Evolutionary conservation across 2,888 invertebrate species (phyloP), one percentile per base, ranked within the genome.

Genomic region (Lochmaea crataegi): DNA sequence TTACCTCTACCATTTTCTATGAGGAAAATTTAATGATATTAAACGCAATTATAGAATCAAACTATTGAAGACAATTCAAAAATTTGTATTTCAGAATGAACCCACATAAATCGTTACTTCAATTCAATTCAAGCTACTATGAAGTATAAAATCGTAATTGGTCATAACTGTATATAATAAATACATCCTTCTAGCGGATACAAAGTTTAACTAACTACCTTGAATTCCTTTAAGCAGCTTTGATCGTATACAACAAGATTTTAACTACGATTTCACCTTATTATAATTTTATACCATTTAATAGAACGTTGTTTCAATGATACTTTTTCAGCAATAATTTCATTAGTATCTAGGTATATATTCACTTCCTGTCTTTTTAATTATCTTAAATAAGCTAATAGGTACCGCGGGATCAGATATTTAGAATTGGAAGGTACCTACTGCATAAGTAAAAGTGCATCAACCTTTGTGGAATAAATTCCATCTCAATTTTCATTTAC

Each of bases 381-480:
- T 45, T 45, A 7, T 51, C n/a, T 51, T n/a, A n/a, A 51, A n/a
- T n/a, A 16, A 14, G 5, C n/a, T 14, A 6, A 4, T n/a, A n/a
- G n/a, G n/a, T n/a, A n/a, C 51, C 11, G 42, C 11, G 12, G 11
- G 42, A 45, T 45, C 12, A 12, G 12, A 12, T 45, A 45, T 14
- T 12, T 12, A 4, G 14, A n/a, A 51, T n/a, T 51, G 51, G 7
- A 16, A 5, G 14, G 16, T 51, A n/a, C 5, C 4, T 45, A 45
- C 10, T 14, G 51, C 51, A n/a, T 51, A 51, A 51, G 51, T 51
- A 51, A 51, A 51, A 51, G 51, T 51, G n/a, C 57, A 57, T 57
- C 14, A 14, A 57, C 57, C 57, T 57, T 9, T 57, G 9, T 26
- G 18, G 16, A 18, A 56, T 10, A 56, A 56, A 18, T 56, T 56